Percentiles rank a stretch among this genome's conserved stretches.
These are phyloP conservation scores for Parnassius smintheus DNA, from an alignment of 2,888 invertebrate species.

Conservation along the genomic window DNA sequence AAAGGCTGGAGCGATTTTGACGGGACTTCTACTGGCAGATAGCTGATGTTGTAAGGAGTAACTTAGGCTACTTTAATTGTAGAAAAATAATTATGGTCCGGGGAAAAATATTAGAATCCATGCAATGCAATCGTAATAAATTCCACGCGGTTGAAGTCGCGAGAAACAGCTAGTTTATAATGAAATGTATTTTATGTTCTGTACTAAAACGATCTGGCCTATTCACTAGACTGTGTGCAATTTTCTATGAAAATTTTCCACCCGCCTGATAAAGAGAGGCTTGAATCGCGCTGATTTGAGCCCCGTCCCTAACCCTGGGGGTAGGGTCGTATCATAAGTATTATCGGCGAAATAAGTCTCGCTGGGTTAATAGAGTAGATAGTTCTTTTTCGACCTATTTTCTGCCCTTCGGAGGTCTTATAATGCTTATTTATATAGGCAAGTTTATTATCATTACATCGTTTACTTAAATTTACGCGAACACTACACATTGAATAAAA, in stretches of 20 bases:
- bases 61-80: no score
- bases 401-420: background rate
- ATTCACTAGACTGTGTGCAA: background rate
- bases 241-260: constrained; percentile 6
- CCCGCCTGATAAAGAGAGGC: constrained; percentile 16
- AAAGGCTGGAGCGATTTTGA: no score
- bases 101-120: no score
- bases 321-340: constrained; percentile 14
- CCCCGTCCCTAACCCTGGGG: constrained; percentile 11
- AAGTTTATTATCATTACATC: constrained; percentile 2
- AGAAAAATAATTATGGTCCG: no score
- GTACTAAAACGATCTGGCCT: background rate
- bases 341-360: constrained; percentile 15
- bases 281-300: constrained; percentile 16
- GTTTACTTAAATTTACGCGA: background rate
- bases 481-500: no score
- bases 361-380: constrained; percentile 2
- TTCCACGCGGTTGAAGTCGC: no score
- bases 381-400: constrained; percentile 5
- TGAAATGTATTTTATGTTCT: background rate
- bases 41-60: no score
- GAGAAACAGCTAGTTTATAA: no score
- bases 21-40: no score
- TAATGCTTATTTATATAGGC: constrained; percentile 1
- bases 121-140: no score